A percentile compares a stretch with the other conserved stretches of the same genome.
These are phyloP conservation scores for Drosophila suzukii DNA, from an alignment of 1,140 invertebrate genomes.

Conservation along the genomic window DNA sequence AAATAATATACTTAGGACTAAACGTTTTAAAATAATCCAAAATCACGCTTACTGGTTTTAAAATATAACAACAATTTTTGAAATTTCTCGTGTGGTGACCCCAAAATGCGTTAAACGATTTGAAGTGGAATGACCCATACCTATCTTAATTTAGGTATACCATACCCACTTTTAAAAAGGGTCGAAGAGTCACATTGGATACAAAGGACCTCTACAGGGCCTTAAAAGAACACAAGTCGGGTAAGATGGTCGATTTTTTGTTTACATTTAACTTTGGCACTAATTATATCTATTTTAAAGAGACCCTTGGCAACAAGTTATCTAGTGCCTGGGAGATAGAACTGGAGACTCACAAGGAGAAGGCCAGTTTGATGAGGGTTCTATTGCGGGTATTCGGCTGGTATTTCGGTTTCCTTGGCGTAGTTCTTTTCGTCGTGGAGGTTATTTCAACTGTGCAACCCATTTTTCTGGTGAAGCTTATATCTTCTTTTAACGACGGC, in stretches of 20 bases:
- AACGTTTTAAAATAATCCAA: too few species aligned
- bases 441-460: conserved; percentile 87
- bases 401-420: conserved; percentile 56
- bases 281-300: conserved; percentile 26
- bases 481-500: conserved; percentile 86
- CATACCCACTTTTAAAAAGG: conserved; percentile 85
- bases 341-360: conserved; percentile 38
- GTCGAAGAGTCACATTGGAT: conserved; percentile 85
- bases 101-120: too few species aligned
- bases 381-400: conserved; percentile 66
- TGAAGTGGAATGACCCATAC: too few species aligned
- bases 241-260: conserved; percentile 20
- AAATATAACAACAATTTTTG: too few species aligned
- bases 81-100: too few species aligned
- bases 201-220: conserved; percentile 86
- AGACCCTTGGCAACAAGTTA: conserved; percentile 65
- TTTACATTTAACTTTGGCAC: neutral
- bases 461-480: conserved; percentile 89
- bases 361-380: conserved; percentile 59
- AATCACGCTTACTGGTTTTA: too few species aligned
- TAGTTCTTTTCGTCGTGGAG: conserved; percentile 68
- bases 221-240: conserved; percentile 86
- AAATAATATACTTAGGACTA: too few species aligned
- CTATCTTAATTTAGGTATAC: conserved; percentile 79
- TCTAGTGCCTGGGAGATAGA: conserved; percentile 64